Conservation (phyloP, 2,797 vertebrate genomes). For the Danio jaintianensis region DNA sequence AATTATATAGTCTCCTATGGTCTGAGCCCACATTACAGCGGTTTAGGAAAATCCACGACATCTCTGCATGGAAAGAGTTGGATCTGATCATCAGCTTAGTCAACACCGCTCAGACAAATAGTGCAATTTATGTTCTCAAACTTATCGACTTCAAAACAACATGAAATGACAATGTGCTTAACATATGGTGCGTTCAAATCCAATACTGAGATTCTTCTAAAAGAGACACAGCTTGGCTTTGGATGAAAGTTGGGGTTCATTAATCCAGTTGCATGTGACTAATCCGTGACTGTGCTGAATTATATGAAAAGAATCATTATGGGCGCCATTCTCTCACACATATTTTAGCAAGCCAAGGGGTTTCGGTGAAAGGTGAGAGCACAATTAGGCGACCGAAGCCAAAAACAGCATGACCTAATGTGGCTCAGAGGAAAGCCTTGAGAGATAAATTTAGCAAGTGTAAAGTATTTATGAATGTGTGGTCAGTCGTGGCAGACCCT, state of each 20-base stretch:
- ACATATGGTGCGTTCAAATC: conserved; percentile 24
- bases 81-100: neutral
- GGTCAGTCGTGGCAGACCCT: conserved; percentile 69
- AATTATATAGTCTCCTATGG: neutral
- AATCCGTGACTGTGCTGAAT: conserved; percentile 62
- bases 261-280: conserved; percentile 66
- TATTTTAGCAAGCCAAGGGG: conserved; percentile 71
- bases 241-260: neutral
- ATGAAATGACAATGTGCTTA: conserved; percentile 2
- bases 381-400: conserved; percentile 75
- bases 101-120: neutral
- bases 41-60: conserved; percentile 18
- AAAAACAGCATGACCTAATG: conserved; percentile 71
- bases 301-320: conserved; percentile 57
- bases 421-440: conserved; percentile 71
- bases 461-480: conserved; percentile 70
- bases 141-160: conserved; percentile 16
- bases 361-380: conserved; percentile 69
- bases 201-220: neutral
- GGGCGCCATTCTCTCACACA: conserved; percentile 58
- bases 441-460: conserved; percentile 60
- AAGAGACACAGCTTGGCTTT: neutral
- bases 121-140: neutral
- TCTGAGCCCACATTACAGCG: neutral
- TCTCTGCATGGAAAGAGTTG: conserved; percentile 9